Evolutionary conservation across 2,888 invertebrate species (phyloP), one percentile per base, ranked within the genome.

Genomic region (Lochmaea crataegi): DNA sequence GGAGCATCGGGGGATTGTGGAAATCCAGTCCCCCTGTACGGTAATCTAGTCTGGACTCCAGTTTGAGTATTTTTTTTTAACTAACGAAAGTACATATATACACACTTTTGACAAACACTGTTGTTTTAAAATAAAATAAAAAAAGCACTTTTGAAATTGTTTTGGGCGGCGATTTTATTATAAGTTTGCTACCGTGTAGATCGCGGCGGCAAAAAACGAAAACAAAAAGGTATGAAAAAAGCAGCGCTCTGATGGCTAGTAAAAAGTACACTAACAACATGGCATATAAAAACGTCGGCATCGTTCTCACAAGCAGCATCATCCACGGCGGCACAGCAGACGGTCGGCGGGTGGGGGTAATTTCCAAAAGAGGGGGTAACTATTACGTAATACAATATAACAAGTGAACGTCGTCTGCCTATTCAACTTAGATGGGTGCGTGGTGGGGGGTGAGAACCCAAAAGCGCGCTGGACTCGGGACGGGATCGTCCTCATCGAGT

Each of bases 261-360:
- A 86, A 86, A 86, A 86, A 86, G 85, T 85, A 86, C 81, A 86
- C 86, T 86, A 86, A 84, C 84, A 83, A 85, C 85, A 85, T 86
- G 78, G 78, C 74, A 68, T 85, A 86, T 85, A 86, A 86, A 86
- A 86, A 86, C 85, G 80, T 81, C 80, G 82, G 81, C 79, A 80
- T 80, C 80, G 81, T 79, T 81, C 79, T 79, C 76, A 76, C 81
- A 81, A 82, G 80, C 85, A 85, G 85, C 85, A 85, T 84, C 85
- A 84, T 82, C 77, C 71, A 75, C 75, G 72, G 75, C 75, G 72
- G 74, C 75, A 78, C 76, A 78, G 78, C 79, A 73, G 78, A 73
- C 75, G 70, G 74, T 67, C 73, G 69, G 42, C 71, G 68, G 81
- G 83, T 81, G 82, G 84, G 83, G 79, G 73, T 78, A 78, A 79